Evolutionary conservation across 1,140 invertebrate species (phyloP), one percentile per base, ranked within the genome.

Genomic region (Heliothis virescens): DNA sequence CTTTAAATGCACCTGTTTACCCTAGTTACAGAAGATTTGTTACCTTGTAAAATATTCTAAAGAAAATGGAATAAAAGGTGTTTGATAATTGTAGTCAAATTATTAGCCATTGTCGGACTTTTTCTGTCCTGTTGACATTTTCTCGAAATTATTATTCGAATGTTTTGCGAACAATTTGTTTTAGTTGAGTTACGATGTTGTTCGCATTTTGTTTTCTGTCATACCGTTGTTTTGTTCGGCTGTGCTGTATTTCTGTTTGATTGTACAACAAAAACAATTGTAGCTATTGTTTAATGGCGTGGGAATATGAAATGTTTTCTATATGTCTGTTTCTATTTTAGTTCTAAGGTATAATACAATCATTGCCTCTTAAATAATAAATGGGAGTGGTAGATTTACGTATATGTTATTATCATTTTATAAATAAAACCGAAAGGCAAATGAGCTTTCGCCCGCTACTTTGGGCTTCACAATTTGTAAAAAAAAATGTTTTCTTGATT

Each of bases 1-100:
- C 84, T 81, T 89, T 89, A 90, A 86, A 82, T 90, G 85, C 90
- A 90, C 90, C 87, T 90, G 89, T 88, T 91, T 87, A 79, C 80
- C 82, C 81, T 79, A n/a, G 77, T 69, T 71, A 60, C 77, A 15
- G 5, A 18, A 62, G 65, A 71, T 71, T 79, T 72, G 16, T 55
- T 50, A 26, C n/a, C 21, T 55, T 67, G 50, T 41, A 18, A 77
- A 77, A 53, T 53, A 55, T 10, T 41, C 34, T 41, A 26, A 13
- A 13, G 29, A 48, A 21, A 52, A 69, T 47, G n/a, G 15, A 7
- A 16, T 41, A 21, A 59, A 59, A 16, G 5, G 21, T 13, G 57
- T 59, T 21, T 9, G 57, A 59, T 62, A 76, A 76, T 76, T 76
- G 50, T 34, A 50, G 7, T 11, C 13, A 18, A 77, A 65, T 65